These are phyloP conservation scores for Hirundo rustica DNA, from an alignment of 2,797 vertebrate species.

Conservation along the genomic window DNA sequence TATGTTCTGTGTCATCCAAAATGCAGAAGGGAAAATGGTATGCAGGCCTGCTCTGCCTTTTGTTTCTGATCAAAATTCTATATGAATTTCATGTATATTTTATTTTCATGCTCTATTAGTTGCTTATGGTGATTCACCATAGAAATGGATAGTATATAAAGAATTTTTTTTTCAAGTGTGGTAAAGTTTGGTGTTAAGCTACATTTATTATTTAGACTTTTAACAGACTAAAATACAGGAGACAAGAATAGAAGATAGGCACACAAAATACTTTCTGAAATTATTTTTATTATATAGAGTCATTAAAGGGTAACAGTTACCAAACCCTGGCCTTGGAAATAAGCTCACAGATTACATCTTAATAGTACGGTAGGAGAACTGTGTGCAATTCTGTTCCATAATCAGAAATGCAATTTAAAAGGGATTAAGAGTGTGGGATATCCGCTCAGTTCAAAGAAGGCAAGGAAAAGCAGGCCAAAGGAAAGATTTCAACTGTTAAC, in stretches of 20 bases:
- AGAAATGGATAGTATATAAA: neutral
- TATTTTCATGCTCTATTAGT: neutral
- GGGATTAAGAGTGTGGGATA: conserved; percentile 29
- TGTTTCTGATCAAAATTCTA: conserved; percentile 3
- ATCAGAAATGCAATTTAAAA: conserved; percentile 56
- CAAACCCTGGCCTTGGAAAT: neutral
- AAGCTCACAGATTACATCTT: neutral
- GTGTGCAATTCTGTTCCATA: neutral
- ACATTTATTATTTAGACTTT: neutral
- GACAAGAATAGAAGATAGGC: neutral
- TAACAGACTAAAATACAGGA: neutral
- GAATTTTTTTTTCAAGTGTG: neutral
- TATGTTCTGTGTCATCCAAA: neutral
- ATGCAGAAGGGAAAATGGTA: neutral
- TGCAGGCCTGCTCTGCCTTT: neutral
- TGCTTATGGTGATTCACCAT: neutral
- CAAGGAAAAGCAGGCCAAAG: neutral
- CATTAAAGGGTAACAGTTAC: neutral
- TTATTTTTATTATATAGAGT: neutral
- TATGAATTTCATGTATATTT: neutral
- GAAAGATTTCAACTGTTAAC: neutral
- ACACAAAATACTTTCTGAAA: neutral
- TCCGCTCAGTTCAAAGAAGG: neutral
- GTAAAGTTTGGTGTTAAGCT: neutral
- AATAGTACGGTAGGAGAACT: neutral